Base-by-base conservation (phyloP, 2,797 vertebrate species). In the Aotus griseimembra region DNA sequence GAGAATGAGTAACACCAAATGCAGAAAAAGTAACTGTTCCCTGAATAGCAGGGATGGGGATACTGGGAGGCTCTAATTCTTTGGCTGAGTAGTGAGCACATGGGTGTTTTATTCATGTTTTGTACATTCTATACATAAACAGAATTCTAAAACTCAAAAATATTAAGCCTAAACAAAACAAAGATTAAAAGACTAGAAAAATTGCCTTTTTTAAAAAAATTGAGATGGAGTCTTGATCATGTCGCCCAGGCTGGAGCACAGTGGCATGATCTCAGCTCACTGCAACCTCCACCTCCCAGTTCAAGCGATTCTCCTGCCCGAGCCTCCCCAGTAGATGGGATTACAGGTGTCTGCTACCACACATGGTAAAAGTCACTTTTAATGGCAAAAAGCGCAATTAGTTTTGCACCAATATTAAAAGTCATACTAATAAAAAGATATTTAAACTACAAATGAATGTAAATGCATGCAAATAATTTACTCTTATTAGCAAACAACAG, bases 391-490 rank as follows among this genome's bases (percentile, higher is more conserved):
- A n/a, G 30, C 7, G 0, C 30, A 67, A 67, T 67, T 67, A 67
- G 30, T 67, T 67, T n/a, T 15, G 61, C 61, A 67, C 7, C 30
- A 93, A 67, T 93, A 46, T 48, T 44, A 57, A 91, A 93, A 88
- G 57, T 39, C 30, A 52, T 22, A 76, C 24, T 57, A 57, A 64
- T 39, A 93, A 93, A 95, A 73, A n/a, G 41, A 28, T 4, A 5
- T 50, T 92, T 46, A 30, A 86, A 79, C 17, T 77, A 77, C 10
- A 92, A 80, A 85, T 79, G 11, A n/a, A 86, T 85, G 46, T 39
- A 92, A 90, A 88, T 36, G 61, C 75, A 88, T 4, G 39, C 79
- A 85, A 87, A 93, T 50, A 76, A 36, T 84, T 95, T 64, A 89
- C 24, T 57, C 19, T 93, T 72, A 77, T 14, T 77, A 88, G 55